A percentile compares a stretch with the other conserved stretches of the same genome.
Conservation (phyloP, 1,140 invertebrate species). For the Orussus abietinus region DNA sequence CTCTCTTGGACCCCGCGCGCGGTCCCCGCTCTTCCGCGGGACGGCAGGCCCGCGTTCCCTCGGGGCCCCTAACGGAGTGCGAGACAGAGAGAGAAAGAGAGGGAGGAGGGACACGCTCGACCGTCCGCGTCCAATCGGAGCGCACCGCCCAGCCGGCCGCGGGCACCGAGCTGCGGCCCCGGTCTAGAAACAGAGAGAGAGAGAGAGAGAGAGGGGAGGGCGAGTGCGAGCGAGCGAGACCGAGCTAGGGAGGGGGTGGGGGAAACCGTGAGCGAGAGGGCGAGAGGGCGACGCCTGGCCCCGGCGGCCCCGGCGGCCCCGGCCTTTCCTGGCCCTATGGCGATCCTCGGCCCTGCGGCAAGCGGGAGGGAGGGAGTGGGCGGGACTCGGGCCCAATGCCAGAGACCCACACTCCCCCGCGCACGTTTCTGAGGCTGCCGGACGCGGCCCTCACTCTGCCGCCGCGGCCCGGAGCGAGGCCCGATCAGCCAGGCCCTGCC, state of each 20-base stretch:
- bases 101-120: constrained; percentile 30
- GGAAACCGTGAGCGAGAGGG: too few species aligned
- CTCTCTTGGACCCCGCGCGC: not conserved
- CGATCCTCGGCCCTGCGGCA: constrained; percentile 42
- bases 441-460: constrained; percentile 26
- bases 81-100: constrained; percentile 8
- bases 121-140: constrained; percentile 22
- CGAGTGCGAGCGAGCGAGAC: too few species aligned
- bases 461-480: constrained; percentile 47
- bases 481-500: constrained; percentile 51
- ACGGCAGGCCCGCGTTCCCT: not conserved
- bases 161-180: too few species aligned
- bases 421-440: constrained; percentile 45
- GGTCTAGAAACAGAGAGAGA: too few species aligned
- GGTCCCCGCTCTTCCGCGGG: too few species aligned
- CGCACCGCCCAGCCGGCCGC: too few species aligned
- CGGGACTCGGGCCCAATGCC: constrained; percentile 47
- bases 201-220: too few species aligned
- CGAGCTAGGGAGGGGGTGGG: too few species aligned
- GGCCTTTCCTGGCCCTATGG: constrained; percentile 35
- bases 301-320: too few species aligned
- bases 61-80: not conserved
- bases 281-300: too few species aligned
- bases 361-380: constrained; percentile 43
- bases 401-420: constrained; percentile 46